These are phyloP conservation scores for Forbesichthys papilliferus DNA, from an alignment of 2,113 vertebrate species.

Conservation along the genomic window DNA sequence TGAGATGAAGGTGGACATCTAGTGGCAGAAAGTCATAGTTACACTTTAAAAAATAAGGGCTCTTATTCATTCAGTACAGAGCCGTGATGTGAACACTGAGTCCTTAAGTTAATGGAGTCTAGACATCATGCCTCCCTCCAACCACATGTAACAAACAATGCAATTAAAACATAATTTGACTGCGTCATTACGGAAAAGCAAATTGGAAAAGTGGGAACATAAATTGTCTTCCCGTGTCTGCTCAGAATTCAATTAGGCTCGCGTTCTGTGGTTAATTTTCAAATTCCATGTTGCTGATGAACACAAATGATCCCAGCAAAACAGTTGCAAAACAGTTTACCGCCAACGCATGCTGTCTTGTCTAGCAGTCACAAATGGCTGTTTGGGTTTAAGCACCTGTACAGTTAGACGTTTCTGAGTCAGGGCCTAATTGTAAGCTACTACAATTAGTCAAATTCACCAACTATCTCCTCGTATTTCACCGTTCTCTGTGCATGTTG, in stretches of 20 bases:
- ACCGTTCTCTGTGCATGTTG: too few species aligned
- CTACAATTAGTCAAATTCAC: too few species aligned
- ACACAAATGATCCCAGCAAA: not conserved
- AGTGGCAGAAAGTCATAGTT: too few species aligned
- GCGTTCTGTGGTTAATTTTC: not conserved
- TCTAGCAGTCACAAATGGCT: too few species aligned
- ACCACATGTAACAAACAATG: conserved; percentile 42
- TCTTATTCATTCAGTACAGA: too few species aligned
- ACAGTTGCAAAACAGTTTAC: not conserved
- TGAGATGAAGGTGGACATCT: too few species aligned
- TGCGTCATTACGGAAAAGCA: conserved; percentile 48
- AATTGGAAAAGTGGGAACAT: conserved; percentile 26
- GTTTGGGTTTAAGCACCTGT: too few species aligned
- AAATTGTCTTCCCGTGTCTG: conserved; percentile 9
- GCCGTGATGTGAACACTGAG: not conserved
- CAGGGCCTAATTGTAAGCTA: too few species aligned
- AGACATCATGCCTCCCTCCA: conserved; percentile 38
- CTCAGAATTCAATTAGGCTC: not conserved
- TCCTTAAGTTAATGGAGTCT: conserved; percentile 39
- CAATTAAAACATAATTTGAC: conserved; percentile 55
- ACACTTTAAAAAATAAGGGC: too few species aligned
- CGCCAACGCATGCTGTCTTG: not conserved
- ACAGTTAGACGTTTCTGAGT: too few species aligned
- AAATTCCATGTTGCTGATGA: not conserved
- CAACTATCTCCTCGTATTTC: too few species aligned